phyloP scores from a whole-genome alignment of 2,113 vertebrate species.

The Tetrao urogallus region DNA sequence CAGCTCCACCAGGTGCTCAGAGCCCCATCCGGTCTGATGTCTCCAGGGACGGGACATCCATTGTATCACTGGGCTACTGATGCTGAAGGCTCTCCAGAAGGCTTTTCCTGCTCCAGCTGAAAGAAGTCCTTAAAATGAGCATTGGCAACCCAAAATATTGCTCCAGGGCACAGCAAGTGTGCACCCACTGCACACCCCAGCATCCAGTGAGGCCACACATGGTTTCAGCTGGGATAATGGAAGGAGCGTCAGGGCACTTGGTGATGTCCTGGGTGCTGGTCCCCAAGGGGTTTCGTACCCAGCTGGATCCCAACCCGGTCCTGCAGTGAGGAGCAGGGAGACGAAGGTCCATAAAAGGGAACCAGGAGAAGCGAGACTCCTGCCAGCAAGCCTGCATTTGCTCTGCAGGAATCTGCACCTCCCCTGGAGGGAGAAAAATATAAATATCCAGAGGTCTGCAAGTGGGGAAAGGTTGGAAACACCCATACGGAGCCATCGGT shows the following conservation, averaged over 20 bases:
- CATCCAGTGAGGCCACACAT: accelerated
- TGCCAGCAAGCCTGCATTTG: neutral
- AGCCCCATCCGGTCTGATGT: no score
- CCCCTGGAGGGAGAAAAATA: accelerated
- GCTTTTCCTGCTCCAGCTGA: neutral
- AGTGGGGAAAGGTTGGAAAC: neutral
- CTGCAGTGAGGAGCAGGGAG: conserved; percentile 1
- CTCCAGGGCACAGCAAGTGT: neutral
- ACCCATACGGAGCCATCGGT: neutral
- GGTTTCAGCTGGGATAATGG: accelerated
- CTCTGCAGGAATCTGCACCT: conserved; percentile 28
- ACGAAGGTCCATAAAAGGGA: conserved; percentile 61
- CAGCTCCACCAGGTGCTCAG: no score
- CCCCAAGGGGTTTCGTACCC: neutral
- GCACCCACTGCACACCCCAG: neutral
- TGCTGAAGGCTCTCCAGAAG: neutral
- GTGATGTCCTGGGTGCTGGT: neutral
- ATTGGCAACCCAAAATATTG: neutral
- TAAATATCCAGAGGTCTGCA: neutral
- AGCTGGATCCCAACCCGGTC: neutral
- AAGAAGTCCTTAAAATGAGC: neutral
- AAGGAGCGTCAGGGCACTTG: neutral
- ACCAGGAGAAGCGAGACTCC: conserved; percentile 11
- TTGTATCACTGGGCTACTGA: neutral
- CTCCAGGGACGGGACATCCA: no score